Conservation (phyloP, 1,140 invertebrate genomes). For the Drosophila tristis region DNA sequence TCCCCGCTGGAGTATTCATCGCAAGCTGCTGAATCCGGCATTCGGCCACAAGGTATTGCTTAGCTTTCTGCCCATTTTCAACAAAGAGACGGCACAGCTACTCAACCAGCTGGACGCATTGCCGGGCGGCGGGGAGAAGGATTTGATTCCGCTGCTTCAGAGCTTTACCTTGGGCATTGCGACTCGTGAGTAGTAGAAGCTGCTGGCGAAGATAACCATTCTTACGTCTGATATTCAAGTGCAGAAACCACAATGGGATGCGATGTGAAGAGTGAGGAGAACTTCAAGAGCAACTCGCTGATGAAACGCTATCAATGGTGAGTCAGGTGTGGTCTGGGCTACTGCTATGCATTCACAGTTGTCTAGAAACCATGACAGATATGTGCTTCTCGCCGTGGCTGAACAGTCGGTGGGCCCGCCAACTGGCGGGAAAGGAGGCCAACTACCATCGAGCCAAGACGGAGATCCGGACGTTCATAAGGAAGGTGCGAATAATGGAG, state of each 20-base stretch:
- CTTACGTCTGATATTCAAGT: not conserved
- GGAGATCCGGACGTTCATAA: constrained; percentile 63
- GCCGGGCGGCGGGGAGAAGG: constrained; percentile 36
- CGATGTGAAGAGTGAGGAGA: constrained; percentile 48
- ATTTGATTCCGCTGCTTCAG: constrained; percentile 63
- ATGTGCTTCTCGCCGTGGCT: constrained; percentile 79
- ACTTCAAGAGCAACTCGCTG: constrained; percentile 43
- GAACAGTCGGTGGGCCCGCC: constrained; percentile 32
- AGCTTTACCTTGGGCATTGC: constrained; percentile 66
- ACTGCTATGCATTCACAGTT: constrained; percentile 61
- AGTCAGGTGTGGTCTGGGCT: constrained; percentile 14
- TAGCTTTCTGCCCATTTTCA: constrained; percentile 73
- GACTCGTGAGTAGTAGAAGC: constrained; percentile 55
- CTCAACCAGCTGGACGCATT: constrained; percentile 44
- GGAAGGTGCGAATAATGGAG: constrained; percentile 32
- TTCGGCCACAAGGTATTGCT: constrained; percentile 74
- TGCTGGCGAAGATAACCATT: not conserved
- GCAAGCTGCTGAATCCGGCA: constrained; percentile 72
- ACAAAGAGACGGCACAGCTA: constrained; percentile 50
- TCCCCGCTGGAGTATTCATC: constrained; percentile 69
- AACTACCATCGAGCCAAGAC: constrained; percentile 55
- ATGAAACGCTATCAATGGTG: constrained; percentile 70
- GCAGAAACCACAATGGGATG: constrained; percentile 79
- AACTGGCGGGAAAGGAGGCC: constrained; percentile 51
- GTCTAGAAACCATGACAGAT: constrained; percentile 72